A percentile compares a stretch with the other conserved stretches of the same genome.
Evolutionary conservation across 2,797 vertebrate species (phyloP).

Genomic region (Dryobates pubescens): DNA sequence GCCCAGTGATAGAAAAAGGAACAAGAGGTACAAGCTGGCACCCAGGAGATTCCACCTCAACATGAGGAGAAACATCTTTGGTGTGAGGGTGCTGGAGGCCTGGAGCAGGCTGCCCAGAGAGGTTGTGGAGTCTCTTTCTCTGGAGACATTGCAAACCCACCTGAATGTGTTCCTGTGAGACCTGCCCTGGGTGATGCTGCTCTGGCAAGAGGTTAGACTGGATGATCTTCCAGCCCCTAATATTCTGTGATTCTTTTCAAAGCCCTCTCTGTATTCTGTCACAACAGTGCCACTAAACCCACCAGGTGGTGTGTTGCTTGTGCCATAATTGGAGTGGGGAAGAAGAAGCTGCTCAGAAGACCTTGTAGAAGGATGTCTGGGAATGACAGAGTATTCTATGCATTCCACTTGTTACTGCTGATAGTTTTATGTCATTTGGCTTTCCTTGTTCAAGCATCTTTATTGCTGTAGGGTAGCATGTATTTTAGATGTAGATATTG

Average conservation of each 20-base stretch:
- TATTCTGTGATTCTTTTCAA: not conserved
- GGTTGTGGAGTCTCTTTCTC: too few relatives aligned
- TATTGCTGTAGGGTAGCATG: not conserved
- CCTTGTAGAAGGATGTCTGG: not conserved
- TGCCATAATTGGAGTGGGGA: not conserved
- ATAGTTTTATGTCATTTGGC: not conserved
- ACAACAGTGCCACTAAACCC: not conserved
- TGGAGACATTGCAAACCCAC: too few relatives aligned
- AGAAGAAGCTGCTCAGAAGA: not conserved
- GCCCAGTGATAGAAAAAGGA: too few relatives aligned
- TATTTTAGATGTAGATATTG: not conserved
- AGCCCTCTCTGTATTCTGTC: not conserved
- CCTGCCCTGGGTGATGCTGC: too few relatives aligned
- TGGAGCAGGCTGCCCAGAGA: too few relatives aligned
- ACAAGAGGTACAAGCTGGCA: too few relatives aligned
- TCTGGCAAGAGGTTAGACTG: too few relatives aligned
- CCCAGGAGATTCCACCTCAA: too few relatives aligned
- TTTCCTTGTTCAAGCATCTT: not conserved
- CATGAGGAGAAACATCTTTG: too few relatives aligned
- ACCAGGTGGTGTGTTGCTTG: slow-evolving; percentile 60
- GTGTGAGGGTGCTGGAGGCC: too few relatives aligned
- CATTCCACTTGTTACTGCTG: not conserved
- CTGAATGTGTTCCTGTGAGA: too few relatives aligned
- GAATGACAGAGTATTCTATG: not conserved
- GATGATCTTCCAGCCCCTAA: too few relatives aligned